Evolutionary conservation across 1,140 invertebrate genomes (phyloP), one percentile per base, ranked within the genome.

Genomic region (Steinernema feltiae): DNA sequence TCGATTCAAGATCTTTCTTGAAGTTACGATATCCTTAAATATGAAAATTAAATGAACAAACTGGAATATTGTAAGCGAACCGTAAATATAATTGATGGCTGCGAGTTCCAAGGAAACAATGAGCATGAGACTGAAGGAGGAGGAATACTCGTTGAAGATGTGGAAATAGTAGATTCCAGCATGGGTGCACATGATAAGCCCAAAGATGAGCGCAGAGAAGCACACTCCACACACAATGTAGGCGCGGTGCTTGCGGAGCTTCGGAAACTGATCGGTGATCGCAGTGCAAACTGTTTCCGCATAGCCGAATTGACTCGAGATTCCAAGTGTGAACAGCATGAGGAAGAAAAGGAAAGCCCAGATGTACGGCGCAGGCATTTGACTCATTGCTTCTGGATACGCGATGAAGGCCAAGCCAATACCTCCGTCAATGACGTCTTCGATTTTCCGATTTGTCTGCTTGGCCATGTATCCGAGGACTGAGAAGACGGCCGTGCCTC

Each of bases 381-480:
- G 80, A 77, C 85, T 78, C 35, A 88, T 80, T 1, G 88, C 87
- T 75, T 87, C 86, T 3, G 87, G 87, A 69, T 88, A 88, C 0
- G 84, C 87, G 12, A 84, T 81, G 63, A 84, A 84, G 2, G 83
- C 83, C 18, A 84, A 72, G 7, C 80, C 80, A 27, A 76, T 81
- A 90, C 90, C 84, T 75, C 88, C 89, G 76, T 89, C 89, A 0
- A 91, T 90, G 2, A 91, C 90, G 32, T 89, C 84, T 0, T 84
- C 87, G 1, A 91, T 90, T 24, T 87, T 78, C 1, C 87, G 86
- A 46, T 87, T 80, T 70, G 86, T 82, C 24, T 84, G 48, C 17
- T 75, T 70, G n/a, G 90, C 90, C 82, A 91, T 89, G 81, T 90
- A 90, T 35, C 90, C 90, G 74, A 91, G 82, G 77, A 91, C 90